Base-by-base conservation (phyloP, 53 echinoderm and acorn worm genomes). In the Stichopus horrens region DNA sequence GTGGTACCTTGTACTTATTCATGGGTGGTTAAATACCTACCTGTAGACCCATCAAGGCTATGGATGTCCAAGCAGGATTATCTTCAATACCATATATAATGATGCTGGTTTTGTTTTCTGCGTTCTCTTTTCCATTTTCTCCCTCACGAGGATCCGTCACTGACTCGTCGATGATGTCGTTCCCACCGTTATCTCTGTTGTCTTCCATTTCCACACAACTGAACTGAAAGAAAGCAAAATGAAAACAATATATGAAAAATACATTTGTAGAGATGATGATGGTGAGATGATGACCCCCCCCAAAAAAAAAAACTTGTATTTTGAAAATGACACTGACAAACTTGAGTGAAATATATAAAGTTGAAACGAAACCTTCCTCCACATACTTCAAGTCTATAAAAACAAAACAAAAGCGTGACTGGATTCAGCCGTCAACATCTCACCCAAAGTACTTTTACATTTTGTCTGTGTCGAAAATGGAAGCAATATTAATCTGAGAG, bases 81-180 rank as follows among this genome's bases (percentile, higher is more conserved):
- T 82, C 83, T 55, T 82, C 83, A n/a, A 82, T 82, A 20, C 83
- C 83, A 16, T 82, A 82, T 7, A 82, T 82, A 16, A 82, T 21
- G 55, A 7, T 23, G 16, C 4, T 7, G 56, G 7, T 63, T 13
- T 16, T 10, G 63, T 16, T 0, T 63, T 63, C 63, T 37, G 1
- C 37, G 37, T 37, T 37, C 37, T 37, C 37, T 37, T 37, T 37
- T 37, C 37, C 37, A 16, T 63, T 16, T 16, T 16, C 11, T 63
- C 16, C 63, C 63, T 13, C 63, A 63, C 7, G 63, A 63, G 63
- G 16, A 63, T 13, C 5, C 0, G 63, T 63, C 11, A 63, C 63
- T 4, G 63, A 16, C 16, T 10, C 11, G 7, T 63, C 63, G 63
- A 10, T 7, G 11, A 13, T 10, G 11, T 63, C 63, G 4, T 8